These are phyloP conservation scores for Atractosteus spatula DNA, from an alignment of 2,113 vertebrate genomes.

Conservation along the genomic window DNA sequence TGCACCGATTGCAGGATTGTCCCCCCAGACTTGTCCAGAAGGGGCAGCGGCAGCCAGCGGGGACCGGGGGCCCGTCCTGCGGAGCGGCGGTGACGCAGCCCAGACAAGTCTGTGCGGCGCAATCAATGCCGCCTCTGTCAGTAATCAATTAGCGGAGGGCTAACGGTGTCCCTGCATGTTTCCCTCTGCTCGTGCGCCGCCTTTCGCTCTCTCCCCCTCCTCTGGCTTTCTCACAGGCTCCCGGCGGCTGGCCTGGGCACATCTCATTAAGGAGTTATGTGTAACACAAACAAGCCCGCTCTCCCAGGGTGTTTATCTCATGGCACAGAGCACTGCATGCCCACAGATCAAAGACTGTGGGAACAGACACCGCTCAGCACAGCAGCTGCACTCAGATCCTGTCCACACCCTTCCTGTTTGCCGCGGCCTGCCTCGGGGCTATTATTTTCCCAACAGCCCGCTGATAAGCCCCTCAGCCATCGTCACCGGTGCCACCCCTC, in stretches of 20 bases:
- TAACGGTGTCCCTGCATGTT: conserved; percentile 27
- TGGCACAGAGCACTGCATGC: conserved; percentile 62
- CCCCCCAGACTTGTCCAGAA: too few relatives aligned
- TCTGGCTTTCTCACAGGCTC: conserved; percentile 44
- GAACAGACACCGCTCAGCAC: conserved; percentile 69
- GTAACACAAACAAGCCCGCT: conserved; percentile 63
- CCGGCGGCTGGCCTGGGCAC: conserved; percentile 27
- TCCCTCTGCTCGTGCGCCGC: conserved; percentile 12
- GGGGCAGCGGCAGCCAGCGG: background rate
- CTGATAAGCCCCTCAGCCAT: conserved; percentile 39
- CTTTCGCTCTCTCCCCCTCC: conserved; percentile 2
- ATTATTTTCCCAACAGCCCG: conserved; percentile 65
- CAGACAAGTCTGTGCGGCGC: conserved; percentile 1
- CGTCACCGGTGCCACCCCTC: conserved; percentile 26
- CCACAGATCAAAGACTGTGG: conserved; percentile 74
- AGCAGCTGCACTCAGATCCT: conserved; percentile 74
- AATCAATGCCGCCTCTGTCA: conserved; percentile 24
- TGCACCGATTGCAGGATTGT: too few relatives aligned
- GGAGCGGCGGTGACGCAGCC: background rate
- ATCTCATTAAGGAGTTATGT: conserved; percentile 55
- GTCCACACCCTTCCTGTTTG: conserved; percentile 85
- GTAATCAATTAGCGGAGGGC: conserved; percentile 27
- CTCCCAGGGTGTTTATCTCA: conserved; percentile 68
- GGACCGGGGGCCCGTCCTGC: conserved; percentile 13
- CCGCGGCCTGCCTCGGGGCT: conserved; percentile 61